phyloP scores from a whole-genome alignment of 2,888 invertebrate genomes.

The Gastrophysa polygoni region DNA sequence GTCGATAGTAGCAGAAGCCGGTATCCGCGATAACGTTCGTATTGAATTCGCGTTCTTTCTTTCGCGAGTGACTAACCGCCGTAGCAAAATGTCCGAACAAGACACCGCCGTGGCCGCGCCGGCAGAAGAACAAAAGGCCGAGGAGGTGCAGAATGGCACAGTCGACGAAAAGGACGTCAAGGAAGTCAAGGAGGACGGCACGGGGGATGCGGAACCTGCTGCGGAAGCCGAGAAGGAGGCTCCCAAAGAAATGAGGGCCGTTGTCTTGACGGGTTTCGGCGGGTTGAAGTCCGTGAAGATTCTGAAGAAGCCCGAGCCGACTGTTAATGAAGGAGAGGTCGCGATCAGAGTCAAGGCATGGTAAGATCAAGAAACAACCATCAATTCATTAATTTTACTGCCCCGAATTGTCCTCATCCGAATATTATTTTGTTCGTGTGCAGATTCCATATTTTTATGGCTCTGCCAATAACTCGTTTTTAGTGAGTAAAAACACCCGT shows the following conservation, averaged over 20 bases:
- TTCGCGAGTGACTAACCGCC: constrained; percentile 9
- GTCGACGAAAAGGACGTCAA: constrained; percentile 50
- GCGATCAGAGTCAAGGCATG: constrained; percentile 85
- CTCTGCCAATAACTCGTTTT: too few species aligned
- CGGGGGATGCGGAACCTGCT: constrained; percentile 55
- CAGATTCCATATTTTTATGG: too few species aligned
- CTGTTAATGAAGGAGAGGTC: constrained; percentile 74
- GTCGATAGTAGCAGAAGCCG: constrained; percentile 1
- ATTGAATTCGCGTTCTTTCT: not conserved
- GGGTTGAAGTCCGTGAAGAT: constrained; percentile 86
- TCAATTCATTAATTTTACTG: too few species aligned
- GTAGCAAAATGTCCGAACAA: constrained; percentile 46
- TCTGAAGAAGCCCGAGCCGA: constrained; percentile 78
- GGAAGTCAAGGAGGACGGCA: constrained; percentile 58
- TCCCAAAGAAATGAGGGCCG: constrained; percentile 84
- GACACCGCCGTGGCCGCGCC: constrained; percentile 40
- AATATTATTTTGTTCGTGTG: too few species aligned
- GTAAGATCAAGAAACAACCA: constrained; percentile 62
- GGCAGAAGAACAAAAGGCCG: constrained; percentile 45
- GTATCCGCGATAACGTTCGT: not conserved
- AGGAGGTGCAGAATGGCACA: constrained; percentile 38
- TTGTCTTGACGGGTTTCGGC: constrained; percentile 84
- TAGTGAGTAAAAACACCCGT: too few species aligned
- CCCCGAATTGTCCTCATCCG: too few species aligned
- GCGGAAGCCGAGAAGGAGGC: constrained; percentile 55